A percentile compares a stretch with the other conserved stretches of the same genome.
These are phyloP conservation scores for Pterocles gutturalis DNA, from an alignment of 2,113 vertebrate genomes.

Conservation along the genomic window DNA sequence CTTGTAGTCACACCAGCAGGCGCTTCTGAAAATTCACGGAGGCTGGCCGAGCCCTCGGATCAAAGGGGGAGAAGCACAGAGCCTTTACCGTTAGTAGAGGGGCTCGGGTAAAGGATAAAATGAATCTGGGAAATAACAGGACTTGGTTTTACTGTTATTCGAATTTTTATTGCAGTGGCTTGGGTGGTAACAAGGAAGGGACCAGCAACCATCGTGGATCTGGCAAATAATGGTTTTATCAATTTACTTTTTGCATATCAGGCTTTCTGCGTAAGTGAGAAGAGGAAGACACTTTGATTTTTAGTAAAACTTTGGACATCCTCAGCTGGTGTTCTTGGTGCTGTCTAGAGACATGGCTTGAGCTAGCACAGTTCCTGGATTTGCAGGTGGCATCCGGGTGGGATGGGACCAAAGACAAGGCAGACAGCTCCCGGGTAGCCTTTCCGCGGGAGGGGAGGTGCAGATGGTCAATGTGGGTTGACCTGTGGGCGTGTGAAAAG, in stretches of 20 bases:
- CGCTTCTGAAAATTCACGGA: accelerated
- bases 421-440: background rate
- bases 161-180: accelerated
- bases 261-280: background rate
- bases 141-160: background rate
- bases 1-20: background rate
- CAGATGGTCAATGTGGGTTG: background rate
- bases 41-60: background rate
- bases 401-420: background rate
- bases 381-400: background rate
- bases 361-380: background rate
- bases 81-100: accelerated
- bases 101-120: background rate
- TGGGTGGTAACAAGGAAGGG: background rate
- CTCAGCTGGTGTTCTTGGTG: background rate
- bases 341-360: background rate
- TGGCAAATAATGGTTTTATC: accelerated
- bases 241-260: accelerated
- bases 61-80: accelerated
- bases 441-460: background rate
- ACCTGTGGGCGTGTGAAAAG: background rate
- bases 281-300: background rate
- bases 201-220: accelerated
- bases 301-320: background rate
- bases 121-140: background rate